Conservation (phyloP, 2,797 vertebrate species). For the Heteromormyrus szaboi region DNA sequence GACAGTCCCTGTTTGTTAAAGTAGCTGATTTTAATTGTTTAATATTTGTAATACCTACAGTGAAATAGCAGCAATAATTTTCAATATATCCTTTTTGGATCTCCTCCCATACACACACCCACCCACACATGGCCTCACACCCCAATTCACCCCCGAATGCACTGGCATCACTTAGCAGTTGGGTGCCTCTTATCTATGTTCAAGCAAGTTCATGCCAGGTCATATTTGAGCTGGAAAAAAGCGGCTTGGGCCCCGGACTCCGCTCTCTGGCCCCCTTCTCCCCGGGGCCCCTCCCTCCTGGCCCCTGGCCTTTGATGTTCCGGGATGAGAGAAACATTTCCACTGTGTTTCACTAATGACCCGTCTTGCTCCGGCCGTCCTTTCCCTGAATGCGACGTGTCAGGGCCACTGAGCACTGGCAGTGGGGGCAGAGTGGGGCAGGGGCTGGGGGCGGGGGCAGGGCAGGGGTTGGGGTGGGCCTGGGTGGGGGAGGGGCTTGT, state of each 20-base stretch:
- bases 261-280: constrained; percentile 9
- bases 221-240: constrained; percentile 42
- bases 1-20: neutral
- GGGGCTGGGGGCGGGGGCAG: neutral
- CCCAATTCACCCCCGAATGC: neutral
- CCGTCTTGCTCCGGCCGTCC: constrained; percentile 26
- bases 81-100: neutral
- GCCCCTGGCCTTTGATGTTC: constrained; percentile 31
- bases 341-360: constrained; percentile 26
- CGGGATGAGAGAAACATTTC: constrained; percentile 41
- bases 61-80: neutral
- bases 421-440: neutral
- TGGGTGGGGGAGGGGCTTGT: constrained; percentile 22
- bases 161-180: constrained; percentile 36
- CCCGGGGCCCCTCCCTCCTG: neutral
- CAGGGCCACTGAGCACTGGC: constrained; percentile 16
- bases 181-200: constrained; percentile 36
- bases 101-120: neutral
- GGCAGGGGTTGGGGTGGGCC: neutral
- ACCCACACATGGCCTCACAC: neutral
- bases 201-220: constrained; percentile 37
- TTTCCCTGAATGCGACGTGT: constrained; percentile 27
- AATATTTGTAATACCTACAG: neutral
- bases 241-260: neutral
- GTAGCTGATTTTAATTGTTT: neutral